A percentile compares a stretch with the other conserved stretches of the same genome.
Conservation (phyloP, 1,140 invertebrate species). For the Dolichoris vasculosae region DNA sequence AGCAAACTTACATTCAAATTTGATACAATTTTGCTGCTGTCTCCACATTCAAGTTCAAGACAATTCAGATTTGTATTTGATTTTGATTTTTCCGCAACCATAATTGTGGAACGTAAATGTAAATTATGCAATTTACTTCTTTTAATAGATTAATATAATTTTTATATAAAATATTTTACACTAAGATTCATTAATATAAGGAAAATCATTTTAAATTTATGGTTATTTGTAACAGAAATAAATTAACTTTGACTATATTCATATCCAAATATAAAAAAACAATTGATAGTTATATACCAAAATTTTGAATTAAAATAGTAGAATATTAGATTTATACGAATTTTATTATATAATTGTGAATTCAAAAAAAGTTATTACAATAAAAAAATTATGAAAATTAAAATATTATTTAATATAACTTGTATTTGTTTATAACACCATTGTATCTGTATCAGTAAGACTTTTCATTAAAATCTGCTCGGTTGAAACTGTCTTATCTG, state of each 20-base stretch:
- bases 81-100: conserved; percentile 27
- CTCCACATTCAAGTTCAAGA: neutral
- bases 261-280: conserved; percentile 11
- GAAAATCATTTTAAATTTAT: neutral
- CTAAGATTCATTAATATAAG: neutral
- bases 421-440: conserved; percentile 56
- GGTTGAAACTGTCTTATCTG: conserved; percentile 67
- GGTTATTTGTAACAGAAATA: neutral
- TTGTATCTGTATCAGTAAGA: conserved; percentile 61
- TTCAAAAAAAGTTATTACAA: too few relatives aligned
- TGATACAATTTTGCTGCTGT: neutral
- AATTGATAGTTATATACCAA: neutral
- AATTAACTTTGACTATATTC: conserved; percentile 10
- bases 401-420: neutral
- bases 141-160: neutral
- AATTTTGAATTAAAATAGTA: neutral
- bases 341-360: conserved; percentile 8
- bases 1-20: conserved; percentile 27
- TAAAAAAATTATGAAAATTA: too few relatives aligned
- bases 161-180: neutral
- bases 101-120: neutral
- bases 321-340: neutral
- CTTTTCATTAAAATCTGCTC: conserved; percentile 67
- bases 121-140: neutral
- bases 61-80: neutral